phyloP scores from a whole-genome alignment of 2,888 invertebrate species.

The Steinernema carpocapsae region DNA sequence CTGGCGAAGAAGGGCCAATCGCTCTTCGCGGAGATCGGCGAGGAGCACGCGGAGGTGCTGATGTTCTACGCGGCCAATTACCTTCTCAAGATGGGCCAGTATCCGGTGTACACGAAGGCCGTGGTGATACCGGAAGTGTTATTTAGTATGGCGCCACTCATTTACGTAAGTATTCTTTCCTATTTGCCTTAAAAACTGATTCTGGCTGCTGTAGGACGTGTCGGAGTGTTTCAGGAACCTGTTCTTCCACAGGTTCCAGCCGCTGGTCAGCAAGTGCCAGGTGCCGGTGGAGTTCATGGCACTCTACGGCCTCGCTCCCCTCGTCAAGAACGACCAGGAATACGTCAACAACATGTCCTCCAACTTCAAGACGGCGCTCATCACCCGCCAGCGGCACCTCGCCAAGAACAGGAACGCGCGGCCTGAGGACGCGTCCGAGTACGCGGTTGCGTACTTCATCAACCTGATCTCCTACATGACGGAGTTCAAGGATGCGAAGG shows the following conservation, averaged over 20 bases:
- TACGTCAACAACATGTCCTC: not conserved
- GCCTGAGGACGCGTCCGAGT: not conserved
- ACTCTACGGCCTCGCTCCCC: not conserved
- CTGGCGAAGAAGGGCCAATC: not conserved
- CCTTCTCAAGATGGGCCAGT: slow-evolving; percentile 10
- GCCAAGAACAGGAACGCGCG: not conserved
- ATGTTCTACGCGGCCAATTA: slow-evolving; percentile 23
- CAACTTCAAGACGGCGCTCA: not conserved
- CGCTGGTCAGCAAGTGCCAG: not conserved
- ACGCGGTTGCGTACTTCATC: not conserved
- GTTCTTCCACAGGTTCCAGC: not conserved
- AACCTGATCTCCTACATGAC: not conserved
- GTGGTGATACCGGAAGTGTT: not conserved
- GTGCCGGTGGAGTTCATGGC: slow-evolving; percentile 13
- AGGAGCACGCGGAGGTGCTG: not conserved
- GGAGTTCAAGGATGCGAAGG: not conserved
- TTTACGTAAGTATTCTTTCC: not conserved
- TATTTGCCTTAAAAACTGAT: not conserved
- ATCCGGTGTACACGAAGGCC: not conserved
- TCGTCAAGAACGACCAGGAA: not conserved
- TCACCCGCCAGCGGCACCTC: not conserved
- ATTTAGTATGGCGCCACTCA: not conserved
- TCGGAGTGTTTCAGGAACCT: not conserved
- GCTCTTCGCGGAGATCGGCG: not conserved
- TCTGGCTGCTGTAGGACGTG: not conserved